Conservation (phyloP, 1,140 invertebrate genomes). For the Euborellia annulipes region DNA sequence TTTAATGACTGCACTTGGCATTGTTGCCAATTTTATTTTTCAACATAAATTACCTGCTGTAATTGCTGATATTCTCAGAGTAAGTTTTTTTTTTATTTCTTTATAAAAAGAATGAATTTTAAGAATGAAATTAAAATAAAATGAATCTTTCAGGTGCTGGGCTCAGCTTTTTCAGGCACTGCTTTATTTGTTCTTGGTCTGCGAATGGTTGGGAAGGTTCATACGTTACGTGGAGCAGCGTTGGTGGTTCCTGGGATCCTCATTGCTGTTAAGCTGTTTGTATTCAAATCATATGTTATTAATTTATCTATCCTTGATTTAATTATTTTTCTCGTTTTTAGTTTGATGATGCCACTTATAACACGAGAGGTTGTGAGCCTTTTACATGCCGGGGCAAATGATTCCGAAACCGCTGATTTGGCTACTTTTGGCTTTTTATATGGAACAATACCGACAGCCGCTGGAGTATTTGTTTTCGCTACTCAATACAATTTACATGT, state of each 20-base stretch:
- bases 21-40: constrained; percentile 72
- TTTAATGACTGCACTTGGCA: constrained; percentile 83
- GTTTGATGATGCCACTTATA: constrained; percentile 70
- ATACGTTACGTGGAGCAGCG: constrained; percentile 53
- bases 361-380: constrained; percentile 71
- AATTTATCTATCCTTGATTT: background rate
- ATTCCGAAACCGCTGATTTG: constrained; percentile 57
- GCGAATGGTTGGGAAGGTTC: constrained; percentile 82
- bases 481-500: constrained; percentile 71
- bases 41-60: constrained; percentile 57
- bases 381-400: constrained; percentile 45
- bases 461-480: constrained; percentile 88
- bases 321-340: constrained; percentile 26
- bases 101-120: too few relatives aligned
- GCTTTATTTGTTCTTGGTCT: constrained; percentile 82
- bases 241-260: constrained; percentile 70
- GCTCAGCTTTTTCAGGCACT: constrained; percentile 76
- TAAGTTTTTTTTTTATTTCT: constrained; percentile 30
- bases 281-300: constrained; percentile 3
- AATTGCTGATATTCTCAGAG: constrained; percentile 56
- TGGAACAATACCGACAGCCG: constrained; percentile 88
- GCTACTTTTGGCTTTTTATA: constrained; percentile 92
- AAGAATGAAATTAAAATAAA: too few relatives aligned
- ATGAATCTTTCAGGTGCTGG: constrained; percentile 59
- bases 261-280: constrained; percentile 71